A percentile compares a stretch with the other conserved stretches of the same genome.
Evolutionary conservation across 2,888 invertebrate species (phyloP).

Genomic region (Sarcophaga subvicina): DNA sequence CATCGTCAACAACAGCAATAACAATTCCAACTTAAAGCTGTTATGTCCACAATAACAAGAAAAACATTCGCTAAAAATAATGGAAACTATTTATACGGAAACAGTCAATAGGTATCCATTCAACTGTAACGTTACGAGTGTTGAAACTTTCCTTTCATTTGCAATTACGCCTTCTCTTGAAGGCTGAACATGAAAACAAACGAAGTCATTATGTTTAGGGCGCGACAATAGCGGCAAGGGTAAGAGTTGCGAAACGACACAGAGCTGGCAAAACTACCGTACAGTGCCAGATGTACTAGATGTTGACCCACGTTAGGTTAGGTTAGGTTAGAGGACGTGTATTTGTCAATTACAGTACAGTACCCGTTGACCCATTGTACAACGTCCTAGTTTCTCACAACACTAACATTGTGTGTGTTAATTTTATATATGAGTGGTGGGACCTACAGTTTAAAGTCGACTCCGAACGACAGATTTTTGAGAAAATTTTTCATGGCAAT

Average conservation of each 20-base stretch:
- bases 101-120: conserved; percentile 35
- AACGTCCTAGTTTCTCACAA: too few relatives aligned
- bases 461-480: too few relatives aligned
- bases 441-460: too few relatives aligned
- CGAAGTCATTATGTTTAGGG: conserved; percentile 29
- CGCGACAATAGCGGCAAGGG: background rate
- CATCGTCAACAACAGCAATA: background rate
- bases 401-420: too few relatives aligned
- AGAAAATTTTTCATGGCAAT: too few relatives aligned
- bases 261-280: background rate
- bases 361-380: too few relatives aligned
- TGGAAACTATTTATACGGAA: background rate
- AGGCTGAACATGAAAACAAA: background rate
- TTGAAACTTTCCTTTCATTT: conserved; percentile 11
- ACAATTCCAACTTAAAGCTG: background rate
- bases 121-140: conserved; percentile 23
- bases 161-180: conserved; percentile 3
- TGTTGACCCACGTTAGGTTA: background rate
- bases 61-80: background rate
- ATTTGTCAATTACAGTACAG: too few relatives aligned
- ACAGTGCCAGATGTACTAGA: background rate
- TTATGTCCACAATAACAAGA: background rate
- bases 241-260: background rate
- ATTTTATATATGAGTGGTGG: too few relatives aligned
- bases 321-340: too few relatives aligned